A percentile compares a stretch with the other conserved stretches of the same genome.
Evolutionary conservation across 2,888 invertebrate species (phyloP).

Genomic region (Sturmia bella): DNA sequence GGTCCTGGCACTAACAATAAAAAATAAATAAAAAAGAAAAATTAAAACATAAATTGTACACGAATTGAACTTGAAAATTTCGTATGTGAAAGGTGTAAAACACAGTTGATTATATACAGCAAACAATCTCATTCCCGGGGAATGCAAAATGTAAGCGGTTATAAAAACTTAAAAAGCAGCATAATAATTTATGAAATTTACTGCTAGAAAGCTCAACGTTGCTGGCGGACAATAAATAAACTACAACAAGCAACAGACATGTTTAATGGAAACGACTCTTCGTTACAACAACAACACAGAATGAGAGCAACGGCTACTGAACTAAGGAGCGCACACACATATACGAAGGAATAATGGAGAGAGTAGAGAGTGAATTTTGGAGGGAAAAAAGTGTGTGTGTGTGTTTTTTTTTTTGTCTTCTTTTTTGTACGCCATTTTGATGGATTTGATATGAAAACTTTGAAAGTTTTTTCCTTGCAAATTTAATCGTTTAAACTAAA

Average conservation of each 20-base stretch:
- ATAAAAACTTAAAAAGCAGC: constrained; percentile 38
- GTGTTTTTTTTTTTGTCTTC: constrained; percentile 6
- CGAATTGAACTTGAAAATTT: too few relatives aligned
- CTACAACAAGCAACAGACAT: constrained; percentile 40
- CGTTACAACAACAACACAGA: constrained; percentile 9
- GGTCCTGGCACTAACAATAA: too few relatives aligned
- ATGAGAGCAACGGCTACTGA: constrained; percentile 19
- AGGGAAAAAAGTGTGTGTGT: constrained; percentile 46
- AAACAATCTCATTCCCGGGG: not conserved
- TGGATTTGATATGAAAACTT: not conserved
- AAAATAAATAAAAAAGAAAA: too few relatives aligned
- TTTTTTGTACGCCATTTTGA: constrained; percentile 18
- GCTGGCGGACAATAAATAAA: constrained; percentile 7
- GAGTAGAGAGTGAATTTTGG: constrained; percentile 18
- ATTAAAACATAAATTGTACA: too few relatives aligned
- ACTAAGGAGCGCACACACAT: constrained; percentile 25
- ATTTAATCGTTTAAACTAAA: constrained; percentile 21
- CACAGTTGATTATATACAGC: constrained; percentile 1
- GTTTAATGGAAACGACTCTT: constrained; percentile 28
- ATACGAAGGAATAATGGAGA: constrained; percentile 20
- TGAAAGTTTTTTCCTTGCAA: not conserved
- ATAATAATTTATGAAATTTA: constrained; percentile 17
- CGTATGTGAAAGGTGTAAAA: not conserved
- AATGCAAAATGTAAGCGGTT: constrained; percentile 33
- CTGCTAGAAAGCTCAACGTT: constrained; percentile 7